phyloP scores from a whole-genome alignment of 2,113 vertebrate species.

The Etheostoma cragini region DNA sequence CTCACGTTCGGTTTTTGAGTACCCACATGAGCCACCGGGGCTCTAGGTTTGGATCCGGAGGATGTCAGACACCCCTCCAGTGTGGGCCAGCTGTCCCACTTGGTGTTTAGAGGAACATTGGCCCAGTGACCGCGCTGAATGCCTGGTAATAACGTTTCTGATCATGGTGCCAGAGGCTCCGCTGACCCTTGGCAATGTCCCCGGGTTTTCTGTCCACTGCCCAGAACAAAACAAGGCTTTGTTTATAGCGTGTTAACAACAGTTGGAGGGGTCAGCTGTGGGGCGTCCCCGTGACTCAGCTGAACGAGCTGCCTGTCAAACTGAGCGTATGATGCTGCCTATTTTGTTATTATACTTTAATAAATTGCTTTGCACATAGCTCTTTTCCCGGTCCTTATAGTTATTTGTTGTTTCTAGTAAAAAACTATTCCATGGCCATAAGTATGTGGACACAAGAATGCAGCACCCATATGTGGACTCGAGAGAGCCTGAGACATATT shows the following conservation, averaged over 20 bases:
- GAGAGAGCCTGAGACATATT: neutral
- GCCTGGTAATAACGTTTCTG: conserved; percentile 50
- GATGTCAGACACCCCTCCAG: conserved; percentile 18
- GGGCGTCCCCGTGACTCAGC: conserved; percentile 21
- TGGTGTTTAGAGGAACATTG: conserved; percentile 28
- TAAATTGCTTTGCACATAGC: neutral
- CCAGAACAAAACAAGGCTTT: conserved; percentile 61
- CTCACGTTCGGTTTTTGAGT: too few relatives aligned
- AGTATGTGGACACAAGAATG: neutral
- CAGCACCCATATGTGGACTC: neutral
- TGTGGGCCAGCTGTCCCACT: conserved; percentile 38
- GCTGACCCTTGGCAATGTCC: conserved; percentile 65
- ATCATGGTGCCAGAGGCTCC: conserved; percentile 39
- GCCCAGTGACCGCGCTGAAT: conserved; percentile 27
- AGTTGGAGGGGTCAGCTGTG: conserved; percentile 26
- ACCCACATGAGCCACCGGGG: too few relatives aligned
- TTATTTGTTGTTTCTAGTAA: too few relatives aligned
- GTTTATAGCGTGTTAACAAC: conserved; percentile 59
- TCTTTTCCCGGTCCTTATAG: too few relatives aligned
- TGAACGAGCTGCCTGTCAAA: neutral
- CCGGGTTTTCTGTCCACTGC: conserved; percentile 45
- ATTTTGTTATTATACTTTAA: neutral
- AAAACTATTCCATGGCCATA: neutral
- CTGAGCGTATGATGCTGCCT: neutral
- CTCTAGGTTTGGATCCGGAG: conserved; percentile 16